Evolutionary conservation across 2,888 invertebrate species (phyloP).

Genomic region (Fabriciana adippe): DNA sequence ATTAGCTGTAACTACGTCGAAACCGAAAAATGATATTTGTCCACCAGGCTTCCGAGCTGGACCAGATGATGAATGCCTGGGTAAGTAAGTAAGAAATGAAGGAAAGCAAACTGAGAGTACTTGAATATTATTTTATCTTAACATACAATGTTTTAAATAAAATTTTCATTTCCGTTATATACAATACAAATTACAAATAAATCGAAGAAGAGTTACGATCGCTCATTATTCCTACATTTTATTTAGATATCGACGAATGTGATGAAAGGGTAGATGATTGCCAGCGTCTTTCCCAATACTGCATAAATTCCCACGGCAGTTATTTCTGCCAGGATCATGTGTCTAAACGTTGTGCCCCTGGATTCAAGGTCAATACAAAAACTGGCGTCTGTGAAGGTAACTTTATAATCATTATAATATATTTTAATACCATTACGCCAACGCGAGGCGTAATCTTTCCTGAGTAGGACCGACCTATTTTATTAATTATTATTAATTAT

Average conservation of each 20-base stretch:
- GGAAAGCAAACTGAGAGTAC: no score
- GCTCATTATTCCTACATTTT: neutral
- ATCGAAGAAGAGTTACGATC: no score
- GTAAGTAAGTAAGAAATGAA: conserved; percentile 51
- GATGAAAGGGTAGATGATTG: conserved; percentile 84
- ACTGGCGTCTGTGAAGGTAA: conserved; percentile 83
- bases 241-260: conserved; percentile 88
- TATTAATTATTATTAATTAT: no score
- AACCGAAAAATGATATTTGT: conserved; percentile 70
- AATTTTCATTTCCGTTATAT: no score
- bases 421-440: neutral
- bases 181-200: no score
- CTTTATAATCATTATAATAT: neutral
- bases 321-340: conserved; percentile 87
- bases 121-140: no score
- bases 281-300: conserved; percentile 84
- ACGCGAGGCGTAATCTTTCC: no score
- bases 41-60: conserved; percentile 82
- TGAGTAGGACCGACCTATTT: no score
- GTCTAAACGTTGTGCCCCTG: conserved; percentile 84
- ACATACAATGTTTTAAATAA: no score
- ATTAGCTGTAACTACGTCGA: conserved; percentile 42
- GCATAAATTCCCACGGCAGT: conserved; percentile 87
- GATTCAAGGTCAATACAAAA: conserved; percentile 82
- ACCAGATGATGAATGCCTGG: conserved; percentile 74